phyloP scores from a whole-genome alignment of 2,797 vertebrate genomes.

The Mallotus villosus region DNA sequence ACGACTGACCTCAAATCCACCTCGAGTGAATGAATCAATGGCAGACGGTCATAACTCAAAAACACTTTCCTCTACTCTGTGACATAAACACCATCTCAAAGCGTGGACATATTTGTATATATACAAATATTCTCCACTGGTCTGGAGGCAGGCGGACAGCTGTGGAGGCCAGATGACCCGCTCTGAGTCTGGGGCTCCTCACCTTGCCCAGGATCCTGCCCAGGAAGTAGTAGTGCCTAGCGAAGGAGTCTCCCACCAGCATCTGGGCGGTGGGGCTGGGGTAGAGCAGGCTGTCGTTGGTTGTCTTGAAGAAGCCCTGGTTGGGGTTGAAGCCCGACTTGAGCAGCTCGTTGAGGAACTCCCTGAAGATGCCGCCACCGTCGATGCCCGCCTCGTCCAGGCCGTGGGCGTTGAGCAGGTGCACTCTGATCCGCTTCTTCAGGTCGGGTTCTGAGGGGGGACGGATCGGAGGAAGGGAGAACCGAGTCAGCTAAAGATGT shows the following conservation, averaged over 20 bases:
- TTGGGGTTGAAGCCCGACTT: constrained; percentile 98
- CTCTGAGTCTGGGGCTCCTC: constrained; percentile 32
- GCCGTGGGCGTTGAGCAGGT: constrained; percentile 94
- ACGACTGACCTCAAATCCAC: constrained; percentile 5
- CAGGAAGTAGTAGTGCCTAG: constrained; percentile 96
- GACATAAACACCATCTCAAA: too few species aligned
- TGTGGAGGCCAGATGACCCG: too few species aligned
- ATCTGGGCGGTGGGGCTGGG: constrained; percentile 93
- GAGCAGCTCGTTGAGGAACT: constrained; percentile 96
- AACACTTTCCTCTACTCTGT: too few species aligned
- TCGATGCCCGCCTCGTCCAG: constrained; percentile 98
- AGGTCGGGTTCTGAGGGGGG: constrained; percentile 86
- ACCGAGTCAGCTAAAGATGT: background rate
- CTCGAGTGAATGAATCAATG: background rate
- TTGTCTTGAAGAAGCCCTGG: constrained; percentile 98
- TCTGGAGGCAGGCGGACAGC: background rate
- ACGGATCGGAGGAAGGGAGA: background rate
- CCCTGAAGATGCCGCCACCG: constrained; percentile 95
- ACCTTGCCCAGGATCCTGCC: constrained; percentile 98
- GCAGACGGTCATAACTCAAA: too few species aligned
- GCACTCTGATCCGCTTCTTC: constrained; percentile 94
- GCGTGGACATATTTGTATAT: too few species aligned
- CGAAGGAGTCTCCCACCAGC: constrained; percentile 91
- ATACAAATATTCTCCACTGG: too few species aligned
- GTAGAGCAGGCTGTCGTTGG: constrained; percentile 94